Evolutionary conservation across 1,140 invertebrate genomes (phyloP), one percentile per base, ranked within the genome.

Genomic region (Tachypleus tridentatus): DNA sequence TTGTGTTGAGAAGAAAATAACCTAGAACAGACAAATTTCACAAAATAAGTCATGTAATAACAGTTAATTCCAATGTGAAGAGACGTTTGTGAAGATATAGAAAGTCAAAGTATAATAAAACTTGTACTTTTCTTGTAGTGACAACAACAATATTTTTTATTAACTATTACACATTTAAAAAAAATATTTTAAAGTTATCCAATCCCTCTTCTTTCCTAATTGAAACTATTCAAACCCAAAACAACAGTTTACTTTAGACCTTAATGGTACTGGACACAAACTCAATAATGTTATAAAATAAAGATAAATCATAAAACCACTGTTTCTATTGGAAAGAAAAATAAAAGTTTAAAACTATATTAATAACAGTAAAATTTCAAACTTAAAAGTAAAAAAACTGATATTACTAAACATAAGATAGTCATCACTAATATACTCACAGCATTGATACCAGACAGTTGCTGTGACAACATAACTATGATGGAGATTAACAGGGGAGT

Each of bases 361-460:
- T 57, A 58, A 63, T 47, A 51, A 7, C 49, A 3, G 56, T 4
- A 8, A 4, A 10, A 49, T 49, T n/a, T 52, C 51, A 56, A 4
- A 57, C 49, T 48, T 7, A 64, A n/a, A 58, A 50, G 9, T 53
- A 57, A 29, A 29, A 29, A 29, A 29, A 29, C 29, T 29, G 29
- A 29, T 29, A 29, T 29, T 29, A 3, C 47, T 58, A 29, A 0
- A 6, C 5, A 11, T 60, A 48, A 29, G 4, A 29, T 58, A 4
- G 3, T 5, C 0, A 4, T 66, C 47, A 57, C 7, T 49, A 11
- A 11, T 3, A 58, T 64, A 79, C 83, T 81, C 77, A 92, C 89
- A 7, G 88, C 89, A 73, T 91, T 91, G 70, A 94, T 94, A 8
- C 91, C 91, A 47, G 87, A 90, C 1, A 93, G 78, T 74, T 95